These are phyloP conservation scores for Lophura nycthemera DNA, from an alignment of 2,113 vertebrate genomes.

Conservation along the genomic window DNA sequence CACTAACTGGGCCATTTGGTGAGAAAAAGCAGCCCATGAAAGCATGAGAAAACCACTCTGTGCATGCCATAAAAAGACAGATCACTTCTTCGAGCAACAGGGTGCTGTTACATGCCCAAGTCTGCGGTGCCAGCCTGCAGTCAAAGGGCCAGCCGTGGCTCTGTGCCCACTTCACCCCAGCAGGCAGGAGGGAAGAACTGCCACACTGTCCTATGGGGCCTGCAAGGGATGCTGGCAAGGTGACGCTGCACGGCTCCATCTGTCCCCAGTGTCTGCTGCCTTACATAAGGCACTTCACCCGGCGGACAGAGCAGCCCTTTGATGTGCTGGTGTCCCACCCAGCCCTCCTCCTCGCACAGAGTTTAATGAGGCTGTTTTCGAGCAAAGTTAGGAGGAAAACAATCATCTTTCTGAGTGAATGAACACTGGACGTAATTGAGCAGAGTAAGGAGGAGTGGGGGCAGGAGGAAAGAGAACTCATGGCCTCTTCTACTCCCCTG, in stretches of 20 bases:
- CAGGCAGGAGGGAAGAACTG: not conserved
- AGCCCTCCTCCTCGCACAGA: not conserved
- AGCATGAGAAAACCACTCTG: not conserved
- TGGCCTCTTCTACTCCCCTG: not conserved
- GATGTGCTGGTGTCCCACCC: not conserved
- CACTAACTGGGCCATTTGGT: not conserved
- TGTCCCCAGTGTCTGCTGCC: accelerated
- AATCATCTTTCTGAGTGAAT: constrained; percentile 15
- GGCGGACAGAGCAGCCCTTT: constrained; percentile 5
- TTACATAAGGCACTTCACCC: not conserved
- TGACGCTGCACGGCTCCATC: accelerated
- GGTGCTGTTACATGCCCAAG: not conserved
- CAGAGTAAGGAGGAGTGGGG: not conserved
- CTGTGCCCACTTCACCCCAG: not conserved
- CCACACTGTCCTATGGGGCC: not conserved
- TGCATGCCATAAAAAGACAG: not conserved
- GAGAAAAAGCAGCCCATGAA: not conserved
- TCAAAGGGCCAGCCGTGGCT: not conserved
- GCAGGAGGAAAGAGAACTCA: not conserved
- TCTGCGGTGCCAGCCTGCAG: not conserved
- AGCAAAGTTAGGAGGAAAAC: constrained; percentile 24
- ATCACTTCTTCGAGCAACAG: not conserved
- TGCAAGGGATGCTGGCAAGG: not conserved
- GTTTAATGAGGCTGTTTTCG: constrained; percentile 46
- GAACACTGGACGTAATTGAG: constrained; percentile 20